Evolutionary conservation across 2,797 vertebrate species (phyloP).

Genomic region (Clangula hyemalis): DNA sequence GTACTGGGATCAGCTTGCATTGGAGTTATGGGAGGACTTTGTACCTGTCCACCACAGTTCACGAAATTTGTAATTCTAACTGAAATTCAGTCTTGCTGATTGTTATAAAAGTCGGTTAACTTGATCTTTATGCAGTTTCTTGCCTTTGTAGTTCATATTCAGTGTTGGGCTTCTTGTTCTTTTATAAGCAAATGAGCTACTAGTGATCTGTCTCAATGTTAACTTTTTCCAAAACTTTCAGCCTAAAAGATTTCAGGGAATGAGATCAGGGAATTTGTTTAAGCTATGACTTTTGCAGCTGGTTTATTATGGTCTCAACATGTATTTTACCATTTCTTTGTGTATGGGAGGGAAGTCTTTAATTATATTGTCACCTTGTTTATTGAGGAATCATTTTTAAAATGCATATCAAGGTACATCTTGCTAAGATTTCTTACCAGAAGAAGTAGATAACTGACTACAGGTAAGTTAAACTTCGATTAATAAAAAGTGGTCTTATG

Average conservation of each 20-base stretch:
- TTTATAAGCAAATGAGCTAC: not conserved
- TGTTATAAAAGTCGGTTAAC: not conserved
- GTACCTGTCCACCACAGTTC: not conserved
- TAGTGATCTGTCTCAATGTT: not conserved
- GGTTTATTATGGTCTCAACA: not conserved
- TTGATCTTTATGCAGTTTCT: not conserved
- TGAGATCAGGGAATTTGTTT: not conserved
- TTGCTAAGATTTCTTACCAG: not conserved
- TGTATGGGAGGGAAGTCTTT: not conserved
- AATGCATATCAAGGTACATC: not conserved
- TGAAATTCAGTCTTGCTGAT: not conserved
- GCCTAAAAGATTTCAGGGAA: not conserved
- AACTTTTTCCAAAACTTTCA: not conserved
- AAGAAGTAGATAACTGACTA: not conserved
- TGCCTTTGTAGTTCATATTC: not conserved
- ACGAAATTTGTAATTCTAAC: not conserved
- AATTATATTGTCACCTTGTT: not conserved
- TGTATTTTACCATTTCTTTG: not conserved
- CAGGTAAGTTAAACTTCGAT: constrained; percentile 39
- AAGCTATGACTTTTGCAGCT: not conserved
- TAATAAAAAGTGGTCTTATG: not conserved
- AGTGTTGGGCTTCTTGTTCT: not conserved
- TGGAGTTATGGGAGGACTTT: not conserved
- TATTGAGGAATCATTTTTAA: not conserved
- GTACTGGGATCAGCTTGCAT: not conserved